Conservation (phyloP, 2,113 vertebrate species). For the Gobius niger region DNA sequence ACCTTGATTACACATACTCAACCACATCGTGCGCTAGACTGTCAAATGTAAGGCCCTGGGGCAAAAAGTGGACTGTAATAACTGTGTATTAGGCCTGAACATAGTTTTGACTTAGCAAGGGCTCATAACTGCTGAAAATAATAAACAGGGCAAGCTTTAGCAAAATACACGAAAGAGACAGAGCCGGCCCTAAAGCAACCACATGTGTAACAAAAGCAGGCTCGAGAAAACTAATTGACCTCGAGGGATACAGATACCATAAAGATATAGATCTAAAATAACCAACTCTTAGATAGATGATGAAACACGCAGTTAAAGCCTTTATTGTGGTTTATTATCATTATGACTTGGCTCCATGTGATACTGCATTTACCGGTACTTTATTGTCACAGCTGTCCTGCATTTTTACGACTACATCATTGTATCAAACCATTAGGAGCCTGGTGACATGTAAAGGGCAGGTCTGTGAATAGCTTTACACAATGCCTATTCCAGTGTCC, state of each 20-base stretch:
- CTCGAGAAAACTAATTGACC: background rate
- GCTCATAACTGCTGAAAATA: conserved; percentile 1
- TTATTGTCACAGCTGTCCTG: background rate
- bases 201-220: conserved; percentile 1
- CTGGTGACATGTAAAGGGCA: background rate
- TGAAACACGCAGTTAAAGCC: background rate
- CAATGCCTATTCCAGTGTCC: background rate
- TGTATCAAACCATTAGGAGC: background rate
- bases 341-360: background rate
- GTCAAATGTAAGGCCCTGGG: conserved; percentile 2
- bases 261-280: conserved; percentile 6
- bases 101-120: background rate
- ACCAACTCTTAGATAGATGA: background rate
- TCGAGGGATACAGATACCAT: background rate
- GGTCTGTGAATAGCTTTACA: background rate
- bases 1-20: background rate
- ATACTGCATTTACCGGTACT: background rate
- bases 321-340: background rate
- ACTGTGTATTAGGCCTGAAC: background rate
- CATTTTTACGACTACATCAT: background rate
- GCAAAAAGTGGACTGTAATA: background rate
- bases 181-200: background rate
- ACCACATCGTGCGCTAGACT: background rate
- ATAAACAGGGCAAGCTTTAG: background rate
- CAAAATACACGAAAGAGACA: background rate